phyloP scores from a whole-genome alignment of 1,140 invertebrate species.

The Diprion similis region DNA sequence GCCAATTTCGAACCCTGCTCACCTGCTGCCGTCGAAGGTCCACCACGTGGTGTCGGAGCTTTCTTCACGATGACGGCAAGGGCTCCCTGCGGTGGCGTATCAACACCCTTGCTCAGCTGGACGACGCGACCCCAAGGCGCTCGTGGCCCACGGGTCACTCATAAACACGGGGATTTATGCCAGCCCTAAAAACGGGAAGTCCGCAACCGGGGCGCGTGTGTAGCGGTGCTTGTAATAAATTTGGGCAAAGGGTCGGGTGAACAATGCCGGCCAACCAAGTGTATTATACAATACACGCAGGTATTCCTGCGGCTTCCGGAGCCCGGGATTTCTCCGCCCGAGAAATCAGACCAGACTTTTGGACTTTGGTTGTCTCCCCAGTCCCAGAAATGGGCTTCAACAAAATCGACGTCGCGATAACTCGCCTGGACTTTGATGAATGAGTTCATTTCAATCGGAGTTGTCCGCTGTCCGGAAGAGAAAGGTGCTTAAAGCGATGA shows the following conservation, averaged over 20 bases:
- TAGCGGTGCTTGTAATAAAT: background rate
- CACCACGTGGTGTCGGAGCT: background rate
- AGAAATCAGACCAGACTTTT: no score
- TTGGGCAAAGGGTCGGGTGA: background rate
- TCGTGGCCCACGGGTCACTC: background rate
- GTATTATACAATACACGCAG: no score
- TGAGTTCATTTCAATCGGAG: no score
- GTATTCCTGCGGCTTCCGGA: no score
- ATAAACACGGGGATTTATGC: conserved; percentile 5
- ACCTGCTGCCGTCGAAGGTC: conserved; percentile 18
- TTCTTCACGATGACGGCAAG: background rate
- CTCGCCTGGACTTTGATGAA: no score
- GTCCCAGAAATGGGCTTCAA: no score
- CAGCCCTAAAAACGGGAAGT: background rate
- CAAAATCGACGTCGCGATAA: no score
- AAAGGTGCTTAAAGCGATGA: no score
- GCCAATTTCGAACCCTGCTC: conserved; percentile 12
- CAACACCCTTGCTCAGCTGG: background rate
- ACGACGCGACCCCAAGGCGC: background rate
- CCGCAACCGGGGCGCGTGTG: background rate
- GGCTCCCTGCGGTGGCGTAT: conserved; percentile 3
- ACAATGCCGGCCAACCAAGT: background rate
- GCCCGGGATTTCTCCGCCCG: no score
- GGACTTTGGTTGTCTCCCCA: no score
- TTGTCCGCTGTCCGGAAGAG: no score